Percentiles rank a stretch among this genome's conserved stretches.
Evolutionary conservation across 1,140 invertebrate genomes (phyloP).

Genomic region (Ceratina australensis): DNA sequence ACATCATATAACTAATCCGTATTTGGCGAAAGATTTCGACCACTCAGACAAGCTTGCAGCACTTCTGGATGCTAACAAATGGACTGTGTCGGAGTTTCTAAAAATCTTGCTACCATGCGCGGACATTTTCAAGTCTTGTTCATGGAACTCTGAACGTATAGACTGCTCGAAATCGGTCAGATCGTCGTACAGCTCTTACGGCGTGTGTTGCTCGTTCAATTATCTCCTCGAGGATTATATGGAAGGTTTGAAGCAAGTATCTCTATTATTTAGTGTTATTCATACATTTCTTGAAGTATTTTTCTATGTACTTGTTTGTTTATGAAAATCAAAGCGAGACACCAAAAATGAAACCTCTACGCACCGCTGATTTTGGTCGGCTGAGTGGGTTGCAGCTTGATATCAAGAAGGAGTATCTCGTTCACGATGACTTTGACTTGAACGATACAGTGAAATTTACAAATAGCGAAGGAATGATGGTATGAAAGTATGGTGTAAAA

Average conservation of each 20-base stretch:
- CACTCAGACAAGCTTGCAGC: not conserved
- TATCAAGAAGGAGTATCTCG: not conserved
- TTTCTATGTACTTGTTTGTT: not conserved
- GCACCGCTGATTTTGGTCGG: conserved; percentile 12
- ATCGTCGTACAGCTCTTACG: conserved; percentile 31
- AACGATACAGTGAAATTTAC: not conserved
- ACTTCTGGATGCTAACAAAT: conserved; percentile 35
- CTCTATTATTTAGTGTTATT: not conserved
- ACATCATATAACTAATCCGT: not conserved
- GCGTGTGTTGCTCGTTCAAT: conserved; percentile 62
- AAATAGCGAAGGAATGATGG: conserved; percentile 5
- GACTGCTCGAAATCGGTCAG: conserved; percentile 44
- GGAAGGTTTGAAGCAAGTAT: conserved; percentile 35
- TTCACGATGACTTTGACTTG: not conserved
- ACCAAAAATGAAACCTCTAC: not conserved
- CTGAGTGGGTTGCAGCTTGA: conserved; percentile 29
- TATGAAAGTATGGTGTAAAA: not conserved
- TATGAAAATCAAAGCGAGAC: not conserved
- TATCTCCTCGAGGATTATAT: conserved; percentile 51
- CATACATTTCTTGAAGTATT: not conserved
- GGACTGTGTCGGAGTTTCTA: conserved; percentile 35
- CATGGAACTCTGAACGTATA: conserved; percentile 17
- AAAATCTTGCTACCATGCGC: conserved; percentile 44
- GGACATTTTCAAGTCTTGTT: conserved; percentile 47
- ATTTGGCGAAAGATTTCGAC: not conserved